Evolutionary conservation across 2,888 invertebrate species (phyloP).

Genomic region (Chaitophorus viminalis): DNA sequence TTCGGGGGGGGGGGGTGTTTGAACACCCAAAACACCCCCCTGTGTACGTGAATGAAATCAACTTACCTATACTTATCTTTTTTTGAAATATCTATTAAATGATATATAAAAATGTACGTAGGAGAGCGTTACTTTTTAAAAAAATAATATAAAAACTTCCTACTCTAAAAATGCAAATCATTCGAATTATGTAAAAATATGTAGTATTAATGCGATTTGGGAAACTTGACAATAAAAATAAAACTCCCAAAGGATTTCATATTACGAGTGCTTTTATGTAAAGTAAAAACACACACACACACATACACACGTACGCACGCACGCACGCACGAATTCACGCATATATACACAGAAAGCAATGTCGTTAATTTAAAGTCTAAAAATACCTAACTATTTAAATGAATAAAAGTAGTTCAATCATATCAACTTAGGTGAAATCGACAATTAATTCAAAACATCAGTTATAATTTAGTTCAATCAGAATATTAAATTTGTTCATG

Average conservation of each 20-base stretch:
- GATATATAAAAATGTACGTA: not conserved
- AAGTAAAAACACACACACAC: not conserved
- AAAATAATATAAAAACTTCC: not conserved
- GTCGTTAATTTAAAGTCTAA: not conserved
- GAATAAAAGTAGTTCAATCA: not conserved
- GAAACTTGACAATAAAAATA: slow-evolving; percentile 40
- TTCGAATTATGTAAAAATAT: slow-evolving; percentile 53
- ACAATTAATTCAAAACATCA: not conserved
- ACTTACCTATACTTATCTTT: too few relatives aligned
- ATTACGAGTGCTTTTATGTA: not conserved
- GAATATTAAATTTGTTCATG: not conserved
- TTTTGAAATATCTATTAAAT: not conserved
- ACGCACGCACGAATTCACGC: not conserved
- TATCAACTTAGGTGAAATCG: not conserved
- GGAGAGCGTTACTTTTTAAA: not conserved
- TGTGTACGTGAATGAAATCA: too few relatives aligned
- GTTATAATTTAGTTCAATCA: not conserved
- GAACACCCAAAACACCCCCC: too few relatives aligned
- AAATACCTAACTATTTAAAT: slow-evolving; percentile 27
- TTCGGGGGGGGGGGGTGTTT: too few relatives aligned
- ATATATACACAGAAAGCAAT: not conserved
- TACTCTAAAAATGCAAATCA: slow-evolving; percentile 43
- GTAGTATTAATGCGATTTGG: slow-evolving; percentile 37
- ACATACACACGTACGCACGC: not conserved
- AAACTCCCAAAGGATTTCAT: slow-evolving; percentile 23